These are phyloP conservation scores for Tachuris rubrigastra DNA, from an alignment of 2,113 vertebrate species.

Conservation along the genomic window DNA sequence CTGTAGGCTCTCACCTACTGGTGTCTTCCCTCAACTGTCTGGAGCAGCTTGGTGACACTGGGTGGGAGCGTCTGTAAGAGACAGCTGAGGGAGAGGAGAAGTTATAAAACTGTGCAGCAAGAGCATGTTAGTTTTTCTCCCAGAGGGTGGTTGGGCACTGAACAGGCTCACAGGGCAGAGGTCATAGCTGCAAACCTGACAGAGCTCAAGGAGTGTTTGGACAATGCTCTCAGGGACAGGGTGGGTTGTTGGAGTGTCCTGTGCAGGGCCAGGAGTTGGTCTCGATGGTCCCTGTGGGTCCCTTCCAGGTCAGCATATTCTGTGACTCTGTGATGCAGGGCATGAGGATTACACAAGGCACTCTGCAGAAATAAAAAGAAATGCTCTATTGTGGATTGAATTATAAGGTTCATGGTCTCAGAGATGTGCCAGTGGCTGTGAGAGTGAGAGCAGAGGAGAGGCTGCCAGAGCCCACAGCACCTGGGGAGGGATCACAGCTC, in stretches of 20 bases:
- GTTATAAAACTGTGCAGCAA: background rate
- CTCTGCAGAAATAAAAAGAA: background rate
- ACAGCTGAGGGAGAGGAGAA: background rate
- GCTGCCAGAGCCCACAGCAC: background rate
- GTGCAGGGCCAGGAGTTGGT: background rate
- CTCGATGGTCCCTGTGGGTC: background rate
- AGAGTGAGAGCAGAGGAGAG: background rate
- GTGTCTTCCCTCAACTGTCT: background rate
- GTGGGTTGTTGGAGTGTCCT: background rate
- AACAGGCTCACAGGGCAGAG: background rate
- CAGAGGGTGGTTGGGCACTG: background rate
- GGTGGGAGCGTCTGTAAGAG: background rate
- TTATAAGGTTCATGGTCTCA: background rate
- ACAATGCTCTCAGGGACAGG: background rate
- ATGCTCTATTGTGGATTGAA: fast-evolving
- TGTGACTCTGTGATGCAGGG: background rate
- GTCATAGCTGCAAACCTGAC: background rate
- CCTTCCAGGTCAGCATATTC: background rate
- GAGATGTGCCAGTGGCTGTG: background rate
- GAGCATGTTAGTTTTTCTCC: background rate
- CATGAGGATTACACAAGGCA: background rate
- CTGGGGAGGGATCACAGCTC: background rate
- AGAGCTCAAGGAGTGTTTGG: background rate
- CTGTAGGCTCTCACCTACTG: background rate
- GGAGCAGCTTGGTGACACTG: background rate